Base-by-base conservation (phyloP, 1,140 invertebrate genomes). In the Ceratina australensis region DNA sequence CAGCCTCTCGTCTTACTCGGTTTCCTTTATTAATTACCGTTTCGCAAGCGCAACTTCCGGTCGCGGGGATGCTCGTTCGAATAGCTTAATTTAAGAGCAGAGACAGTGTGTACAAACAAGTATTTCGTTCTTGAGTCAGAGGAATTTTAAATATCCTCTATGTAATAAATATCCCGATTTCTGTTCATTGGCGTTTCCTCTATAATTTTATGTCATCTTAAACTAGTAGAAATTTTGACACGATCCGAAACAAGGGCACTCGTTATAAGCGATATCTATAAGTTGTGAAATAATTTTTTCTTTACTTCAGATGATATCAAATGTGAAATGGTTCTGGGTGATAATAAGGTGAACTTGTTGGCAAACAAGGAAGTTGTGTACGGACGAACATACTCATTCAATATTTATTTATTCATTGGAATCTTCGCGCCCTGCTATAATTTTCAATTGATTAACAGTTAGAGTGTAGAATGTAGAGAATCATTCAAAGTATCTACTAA, bases 11-110 rank as follows among this genome's bases (percentile, higher is more conserved):
- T 57, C 33, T 78, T 72, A 78, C 50, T 63, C 33, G 60, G 60
- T 65, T 64, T 78, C 68, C 76, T 78, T 63, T 49, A 15, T 47
- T 72, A 78, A 78, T 78, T 64, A 65, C 57, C 33, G 76, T 65
- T 65, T 72, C 76, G 20, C 33, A 60, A 71, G 56, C 67, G 57
- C 61, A 63, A 77, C 67, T 77, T 77, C 74, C 74, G 66, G 66
- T 12, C 20, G 24, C 20, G 10, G 12, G 47, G 15, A 24, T 57
- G 56, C 20, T 69, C 47, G 8, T 33, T 61, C 47, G 67, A 71
- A 71, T 61, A 54, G 15, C 20, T 26, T 63, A 59, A 75, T 75
- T n/a, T 67, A 61, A 13, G 18, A 60, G 18, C 61, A 20, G 16
- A 52, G 47, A 60, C 42, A 33, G 7, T 61, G 26, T 33, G 24